Evolutionary conservation across 2,888 invertebrate genomes (phyloP).

Genomic region (Arge pagana): DNA sequence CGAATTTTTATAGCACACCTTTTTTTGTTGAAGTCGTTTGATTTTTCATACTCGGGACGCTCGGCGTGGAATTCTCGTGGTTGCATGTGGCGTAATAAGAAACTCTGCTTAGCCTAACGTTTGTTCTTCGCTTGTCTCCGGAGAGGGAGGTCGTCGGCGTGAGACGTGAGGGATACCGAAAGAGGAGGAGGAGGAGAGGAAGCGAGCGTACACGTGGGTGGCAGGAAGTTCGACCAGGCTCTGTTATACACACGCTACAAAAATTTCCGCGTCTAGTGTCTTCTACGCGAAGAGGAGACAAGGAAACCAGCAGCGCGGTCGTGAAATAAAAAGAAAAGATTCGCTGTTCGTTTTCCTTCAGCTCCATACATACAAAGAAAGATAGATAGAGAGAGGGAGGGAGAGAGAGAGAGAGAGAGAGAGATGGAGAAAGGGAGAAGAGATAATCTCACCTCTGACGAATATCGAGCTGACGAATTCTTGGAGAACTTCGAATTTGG

Average conservation of each 20-base stretch:
- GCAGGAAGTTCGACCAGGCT: slow-evolving; percentile 20
- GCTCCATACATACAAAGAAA: neutral
- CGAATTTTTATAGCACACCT: too few relatives aligned
- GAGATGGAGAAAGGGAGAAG: slow-evolving; percentile 5
- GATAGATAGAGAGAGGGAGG: slow-evolving; percentile 18
- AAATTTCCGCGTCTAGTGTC: too few relatives aligned
- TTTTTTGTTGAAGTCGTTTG: too few relatives aligned
- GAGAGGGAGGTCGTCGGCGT: too few relatives aligned
- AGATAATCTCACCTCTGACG: slow-evolving; percentile 13
- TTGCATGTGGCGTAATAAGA: too few relatives aligned
- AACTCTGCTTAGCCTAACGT: too few relatives aligned
- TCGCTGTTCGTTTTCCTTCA: neutral
- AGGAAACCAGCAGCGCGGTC: too few relatives aligned
- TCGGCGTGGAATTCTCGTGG: too few relatives aligned
- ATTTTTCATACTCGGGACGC: too few relatives aligned
- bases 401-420: slow-evolving; percentile 8
- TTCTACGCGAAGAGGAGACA: too few relatives aligned
- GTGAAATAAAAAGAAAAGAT: too few relatives aligned
- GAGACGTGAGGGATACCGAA: slow-evolving; percentile 21
- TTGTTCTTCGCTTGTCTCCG: slow-evolving; percentile 6
- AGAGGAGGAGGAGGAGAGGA: slow-evolving; percentile 27
- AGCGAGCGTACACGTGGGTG: slow-evolving; percentile 28
- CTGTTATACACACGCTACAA: slow-evolving; percentile 29
- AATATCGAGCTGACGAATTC: slow-evolving; percentile 49
- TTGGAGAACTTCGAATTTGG: slow-evolving; percentile 50